phyloP scores from a whole-genome alignment of 2,797 vertebrate genomes.

The Hephaestus fuliginosus region DNA sequence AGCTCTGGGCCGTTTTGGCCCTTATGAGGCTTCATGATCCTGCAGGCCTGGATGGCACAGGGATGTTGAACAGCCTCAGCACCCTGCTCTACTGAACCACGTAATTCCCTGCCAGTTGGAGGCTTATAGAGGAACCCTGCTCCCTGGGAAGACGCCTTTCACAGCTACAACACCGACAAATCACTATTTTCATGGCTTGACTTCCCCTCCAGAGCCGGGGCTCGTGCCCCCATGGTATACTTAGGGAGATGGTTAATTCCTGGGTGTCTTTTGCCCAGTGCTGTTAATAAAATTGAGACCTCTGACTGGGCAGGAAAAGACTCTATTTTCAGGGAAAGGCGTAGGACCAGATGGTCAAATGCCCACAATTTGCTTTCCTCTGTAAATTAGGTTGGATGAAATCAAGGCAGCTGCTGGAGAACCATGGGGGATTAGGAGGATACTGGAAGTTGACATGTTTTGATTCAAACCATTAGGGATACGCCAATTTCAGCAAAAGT shows the following conservation, averaged over 20 bases:
- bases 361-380: slow-evolving; percentile 79
- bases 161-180: slow-evolving; percentile 78
- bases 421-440: slow-evolving; percentile 57
- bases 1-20: slow-evolving; percentile 58
- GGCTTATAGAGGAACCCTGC: slow-evolving; percentile 53
- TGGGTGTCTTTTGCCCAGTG: slow-evolving; percentile 73
- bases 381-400: slow-evolving; percentile 80
- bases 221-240: slow-evolving; percentile 59
- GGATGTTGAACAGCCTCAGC: slow-evolving; percentile 66
- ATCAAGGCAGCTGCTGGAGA: slow-evolving; percentile 75
- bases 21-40: slow-evolving; percentile 55
- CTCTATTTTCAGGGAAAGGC: slow-evolving; percentile 74
- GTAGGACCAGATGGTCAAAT: slow-evolving; percentile 84
- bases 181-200: slow-evolving; percentile 78
- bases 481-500: slow-evolving; percentile 10
- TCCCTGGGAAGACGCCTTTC: slow-evolving; percentile 75
- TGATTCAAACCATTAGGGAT: slow-evolving; percentile 47
- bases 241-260: slow-evolving; percentile 75
- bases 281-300: slow-evolving; percentile 83
- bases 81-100: slow-evolving; percentile 80
- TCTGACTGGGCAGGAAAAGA: slow-evolving; percentile 77
- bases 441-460: slow-evolving; percentile 50
- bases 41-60: slow-evolving; percentile 59
- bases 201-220: slow-evolving; percentile 65
- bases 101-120: slow-evolving; percentile 80